phyloP scores from a whole-genome alignment of 2,113 vertebrate species.

The Tupaia chinensis region DNA sequence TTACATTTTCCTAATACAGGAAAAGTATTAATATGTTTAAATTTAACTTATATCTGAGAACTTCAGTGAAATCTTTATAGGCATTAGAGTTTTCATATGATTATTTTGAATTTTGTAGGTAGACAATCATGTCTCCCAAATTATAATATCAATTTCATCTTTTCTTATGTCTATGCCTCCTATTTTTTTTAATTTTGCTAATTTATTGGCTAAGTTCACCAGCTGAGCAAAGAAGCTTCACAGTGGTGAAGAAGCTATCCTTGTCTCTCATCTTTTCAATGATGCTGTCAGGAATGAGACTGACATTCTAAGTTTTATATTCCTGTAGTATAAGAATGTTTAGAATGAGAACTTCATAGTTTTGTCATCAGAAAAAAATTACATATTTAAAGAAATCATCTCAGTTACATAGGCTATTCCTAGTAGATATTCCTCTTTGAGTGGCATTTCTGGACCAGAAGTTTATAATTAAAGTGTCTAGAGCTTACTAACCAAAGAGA shows the following conservation, averaged over 20 bases:
- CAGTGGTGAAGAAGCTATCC: neutral
- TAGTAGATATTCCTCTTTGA: too few species aligned
- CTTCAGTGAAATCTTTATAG: neutral
- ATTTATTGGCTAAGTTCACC: neutral
- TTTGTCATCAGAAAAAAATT: neutral
- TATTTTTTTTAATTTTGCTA: neutral
- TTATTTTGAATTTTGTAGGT: neutral
- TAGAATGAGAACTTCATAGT: neutral
- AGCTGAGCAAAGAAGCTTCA: neutral
- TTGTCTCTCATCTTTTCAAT: neutral
- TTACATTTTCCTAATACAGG: neutral
- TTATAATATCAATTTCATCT: neutral
- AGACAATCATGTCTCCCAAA: neutral
- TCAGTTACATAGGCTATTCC: too few species aligned
- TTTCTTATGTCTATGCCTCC: neutral
- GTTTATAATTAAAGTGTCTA: too few species aligned
- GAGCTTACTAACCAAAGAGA: too few species aligned
- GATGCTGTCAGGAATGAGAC: neutral
- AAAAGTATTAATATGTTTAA: neutral
- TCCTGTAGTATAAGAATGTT: neutral
- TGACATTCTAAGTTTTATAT: neutral
- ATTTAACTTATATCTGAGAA: neutral
- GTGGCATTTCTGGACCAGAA: too few species aligned
- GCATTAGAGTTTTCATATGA: neutral
- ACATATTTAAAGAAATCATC: too few species aligned